phyloP scores from a whole-genome alignment of 2,888 invertebrate species.

The Spodoptera picta region DNA sequence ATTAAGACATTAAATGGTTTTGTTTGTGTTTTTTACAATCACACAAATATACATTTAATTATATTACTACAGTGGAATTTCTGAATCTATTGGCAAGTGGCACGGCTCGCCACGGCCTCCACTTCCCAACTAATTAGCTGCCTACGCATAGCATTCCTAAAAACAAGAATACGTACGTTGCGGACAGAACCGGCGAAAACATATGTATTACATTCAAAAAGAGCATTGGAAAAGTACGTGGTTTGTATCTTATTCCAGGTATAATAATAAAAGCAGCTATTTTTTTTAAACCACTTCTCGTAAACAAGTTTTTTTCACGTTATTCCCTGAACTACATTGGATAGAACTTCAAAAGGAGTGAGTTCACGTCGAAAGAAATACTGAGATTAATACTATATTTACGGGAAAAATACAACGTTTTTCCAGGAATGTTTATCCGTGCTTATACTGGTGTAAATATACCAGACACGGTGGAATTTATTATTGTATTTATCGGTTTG shows the following conservation, averaged over 20 bases:
- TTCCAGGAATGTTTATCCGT: too few species aligned
- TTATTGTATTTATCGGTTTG: too few species aligned
- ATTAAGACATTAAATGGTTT: too few species aligned
- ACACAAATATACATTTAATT: too few species aligned
- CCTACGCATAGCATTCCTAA: conserved; percentile 35
- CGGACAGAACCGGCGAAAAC: conserved; percentile 6
- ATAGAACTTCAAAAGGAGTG: conserved; percentile 1
- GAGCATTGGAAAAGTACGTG: conserved; percentile 17
- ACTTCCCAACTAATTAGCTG: conserved; percentile 41
- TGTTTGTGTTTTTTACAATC: too few species aligned
- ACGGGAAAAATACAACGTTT: neutral
- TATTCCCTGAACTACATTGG: too few species aligned
- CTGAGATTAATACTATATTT: neutral
- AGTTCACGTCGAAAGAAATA: conserved; percentile 1
- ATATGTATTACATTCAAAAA: conserved; percentile 13
- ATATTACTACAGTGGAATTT: conserved; percentile 10
- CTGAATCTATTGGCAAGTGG: conserved; percentile 7
- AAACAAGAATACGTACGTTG: conserved; percentile 33
- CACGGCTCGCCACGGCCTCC: conserved; percentile 11
- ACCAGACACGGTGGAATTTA: too few species aligned
- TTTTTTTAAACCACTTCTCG: too few species aligned
- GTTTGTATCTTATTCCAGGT: neutral
- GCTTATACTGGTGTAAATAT: too few species aligned
- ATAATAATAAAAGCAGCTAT: too few species aligned
- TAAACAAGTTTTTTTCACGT: too few species aligned